Evolutionary conservation across 1,140 invertebrate genomes (phyloP), one percentile per base, ranked within the genome.

Genomic region (Drosophila orena): DNA sequence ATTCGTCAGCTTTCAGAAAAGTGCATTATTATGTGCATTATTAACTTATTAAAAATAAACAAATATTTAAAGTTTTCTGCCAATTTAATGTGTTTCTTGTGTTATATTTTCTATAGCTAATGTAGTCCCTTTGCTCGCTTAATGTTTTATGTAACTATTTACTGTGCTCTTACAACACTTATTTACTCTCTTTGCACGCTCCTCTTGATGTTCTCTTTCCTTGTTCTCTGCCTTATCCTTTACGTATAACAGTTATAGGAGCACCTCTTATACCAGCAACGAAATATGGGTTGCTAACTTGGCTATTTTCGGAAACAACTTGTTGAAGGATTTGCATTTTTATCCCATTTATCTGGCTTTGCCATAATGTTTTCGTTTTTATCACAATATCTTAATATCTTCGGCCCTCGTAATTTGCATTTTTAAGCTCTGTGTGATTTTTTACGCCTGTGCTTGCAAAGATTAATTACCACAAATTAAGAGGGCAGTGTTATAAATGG

Each of bases 251-350:
- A 77, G 56, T 65, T 53, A 34, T 40, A 27, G 12, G 15, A 22
- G 14, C 10, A 0, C 1, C 71, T 76, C 71, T 76, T 76, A 76
- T 76, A 76, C 37, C 12, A 56, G 35, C 6, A 2, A 3, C 15
- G 2, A 30, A 0, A 22, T 24, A 8, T 3, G 1, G 83, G 81
- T 81, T 62, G 54, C 49, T 15, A 64, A 78, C 74, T 75, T 50
- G 54, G 50, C 74, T 85, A 7, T 14, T 30, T 77, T 81, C 73
- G 78, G 74, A 74, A 74, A 81, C 83, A 80, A 86, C 74, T 81
- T 81, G 81, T 86, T 85, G 80, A 47, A 24, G 42, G 17, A 55
- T 71, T 70, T 60, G 37, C 37, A 68, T 68, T 42, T 65, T 42
- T 17, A 34, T 20, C 17, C 4, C 0, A 65, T 68, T 68, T 65